Evolutionary conservation across 2,113 vertebrate genomes (phyloP).

Genomic region (Stegostoma tigrinum): DNA sequence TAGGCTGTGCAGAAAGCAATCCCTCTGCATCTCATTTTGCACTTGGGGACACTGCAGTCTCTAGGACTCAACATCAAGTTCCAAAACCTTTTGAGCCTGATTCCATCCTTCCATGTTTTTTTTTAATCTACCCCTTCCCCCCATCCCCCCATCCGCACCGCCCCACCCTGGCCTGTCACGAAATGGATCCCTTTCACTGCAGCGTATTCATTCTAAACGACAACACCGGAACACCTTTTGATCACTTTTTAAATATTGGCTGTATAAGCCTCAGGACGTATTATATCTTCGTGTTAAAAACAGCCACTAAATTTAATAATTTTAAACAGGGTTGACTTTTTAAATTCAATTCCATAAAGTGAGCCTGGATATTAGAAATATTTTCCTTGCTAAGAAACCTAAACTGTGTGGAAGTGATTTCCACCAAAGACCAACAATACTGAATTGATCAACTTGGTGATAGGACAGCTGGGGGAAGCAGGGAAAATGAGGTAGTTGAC

Average conservation of each 20-base stretch:
- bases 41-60: too few relatives aligned
- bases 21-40: too few relatives aligned
- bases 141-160: too few relatives aligned
- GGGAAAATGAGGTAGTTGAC: neutral
- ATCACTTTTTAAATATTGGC: neutral
- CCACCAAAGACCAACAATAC: neutral
- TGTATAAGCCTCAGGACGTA: neutral
- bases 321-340: neutral
- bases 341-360: neutral
- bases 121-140: too few relatives aligned
- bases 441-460: neutral
- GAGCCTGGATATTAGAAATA: neutral
- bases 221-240: neutral
- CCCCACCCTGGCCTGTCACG: too few relatives aligned
- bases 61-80: too few relatives aligned
- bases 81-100: too few relatives aligned
- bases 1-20: too few relatives aligned
- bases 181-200: too few relatives aligned
- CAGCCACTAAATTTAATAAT: neutral
- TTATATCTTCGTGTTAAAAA: neutral
- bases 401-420: neutral
- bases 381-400: neutral
- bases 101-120: too few relatives aligned
- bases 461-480: neutral
- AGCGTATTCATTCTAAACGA: neutral